Evolutionary conservation across 2,888 invertebrate genomes (phyloP), one percentile per base, ranked within the genome.

Genomic region (Torymus tubicola): DNA sequence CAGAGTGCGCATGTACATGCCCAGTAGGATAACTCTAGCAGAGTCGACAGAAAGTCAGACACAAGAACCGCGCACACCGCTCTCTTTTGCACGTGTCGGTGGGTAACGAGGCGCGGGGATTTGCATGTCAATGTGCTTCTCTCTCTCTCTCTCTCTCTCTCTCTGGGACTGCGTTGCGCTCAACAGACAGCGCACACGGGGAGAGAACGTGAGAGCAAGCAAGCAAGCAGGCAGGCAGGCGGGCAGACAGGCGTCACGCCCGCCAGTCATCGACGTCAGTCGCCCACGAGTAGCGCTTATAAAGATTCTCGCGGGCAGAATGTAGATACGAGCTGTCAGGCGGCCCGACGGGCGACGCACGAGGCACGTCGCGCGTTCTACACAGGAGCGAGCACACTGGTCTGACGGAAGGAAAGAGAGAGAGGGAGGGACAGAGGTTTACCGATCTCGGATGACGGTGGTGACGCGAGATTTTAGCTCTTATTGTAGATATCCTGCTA

Each of bases 231-330:
- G n/a, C n/a, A n/a, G 24, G 24, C 24, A 24, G 24, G 24, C 24
- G 3, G 24, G 24, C 24, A 24, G 24, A 24, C 24, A 81, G 84
- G 83, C 85, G 85, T 87, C 86, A 87, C 87, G 86, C 83, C 87
- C 85, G 87, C 87, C 87, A 87, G 84, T 87, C 87, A 86, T 87
- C 87, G 86, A 85, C 86, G 87, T 86, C 86, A 85, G 84, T 87
- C 87, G 85, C 85, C 87, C 86, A 85, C 87, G 84, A 87, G 58
- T 13, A 14, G 50, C 84, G 85, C 86, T 85, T 85, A 86, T 84
- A 87, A 87, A 86, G 87, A 87, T 87, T 87, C 85, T 85, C 83
- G 85, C 85, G 85, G 82, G 84, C 83, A 83, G 84, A 86, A 86
- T 86, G 86, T 86, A 87, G 86, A 87, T 87, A 86, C 84, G 86